phyloP scores from a whole-genome alignment of 2,797 vertebrate genomes.

The Cottoperca gobio region DNA sequence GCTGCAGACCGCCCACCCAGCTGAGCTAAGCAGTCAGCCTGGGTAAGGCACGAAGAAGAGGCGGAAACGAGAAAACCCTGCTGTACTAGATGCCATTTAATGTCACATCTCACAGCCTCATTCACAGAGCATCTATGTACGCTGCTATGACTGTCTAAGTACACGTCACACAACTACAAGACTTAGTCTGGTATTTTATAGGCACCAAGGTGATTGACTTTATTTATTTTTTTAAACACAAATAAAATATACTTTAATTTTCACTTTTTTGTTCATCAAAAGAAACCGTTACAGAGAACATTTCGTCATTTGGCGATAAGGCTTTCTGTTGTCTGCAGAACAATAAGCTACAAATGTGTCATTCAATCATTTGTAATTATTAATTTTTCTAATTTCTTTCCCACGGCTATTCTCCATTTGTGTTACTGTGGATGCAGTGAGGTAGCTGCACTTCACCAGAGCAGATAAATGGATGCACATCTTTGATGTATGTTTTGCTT shows the following conservation, averaged over 20 bases:
- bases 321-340: background rate
- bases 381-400: background rate
- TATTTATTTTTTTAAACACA: too few relatives aligned
- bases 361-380: background rate
- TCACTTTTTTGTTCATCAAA: background rate
- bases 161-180: background rate
- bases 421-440: background rate
- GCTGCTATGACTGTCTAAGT: background rate
- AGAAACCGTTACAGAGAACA: background rate
- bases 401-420: conserved; percentile 3
- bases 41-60: conserved; percentile 38
- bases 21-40: conserved; percentile 64
- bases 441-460: conserved; percentile 21
- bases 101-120: conserved; percentile 25
- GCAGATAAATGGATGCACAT: conserved; percentile 30
- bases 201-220: too few relatives aligned
- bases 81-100: conserved; percentile 37
- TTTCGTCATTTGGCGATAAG: background rate
- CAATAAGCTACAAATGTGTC: conserved; percentile 6
- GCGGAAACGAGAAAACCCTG: conserved; percentile 35
- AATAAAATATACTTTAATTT: too few relatives aligned
- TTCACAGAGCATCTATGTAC: conserved; percentile 25
- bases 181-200: too few relatives aligned
- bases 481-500: conserved; percentile 43
- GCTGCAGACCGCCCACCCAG: conserved; percentile 70